A percentile compares a stretch with the other conserved stretches of the same genome.
phyloP scores from a whole-genome alignment of 2,888 invertebrate species.

The Muschampia plurimacula region DNA sequence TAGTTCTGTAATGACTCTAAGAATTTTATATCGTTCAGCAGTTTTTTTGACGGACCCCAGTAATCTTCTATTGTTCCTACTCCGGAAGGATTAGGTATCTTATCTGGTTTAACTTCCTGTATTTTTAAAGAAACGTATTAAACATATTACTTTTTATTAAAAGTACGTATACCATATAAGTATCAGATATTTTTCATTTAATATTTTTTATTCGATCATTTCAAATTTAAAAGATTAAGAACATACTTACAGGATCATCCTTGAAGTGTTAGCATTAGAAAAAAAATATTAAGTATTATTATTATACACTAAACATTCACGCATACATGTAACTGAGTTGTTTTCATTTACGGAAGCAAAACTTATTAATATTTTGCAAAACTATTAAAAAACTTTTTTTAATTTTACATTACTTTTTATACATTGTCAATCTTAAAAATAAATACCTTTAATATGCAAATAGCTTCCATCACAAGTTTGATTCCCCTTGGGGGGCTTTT shows the following conservation, averaged over 20 bases:
- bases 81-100: constrained; percentile 92
- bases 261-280: constrained; percentile 43
- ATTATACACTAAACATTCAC: neutral
- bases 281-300: too few relatives aligned
- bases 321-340: neutral
- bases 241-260: constrained; percentile 72
- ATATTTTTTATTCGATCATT: neutral
- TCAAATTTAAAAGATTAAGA: neutral
- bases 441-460: constrained; percentile 94
- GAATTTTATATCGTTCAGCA: constrained; percentile 96
- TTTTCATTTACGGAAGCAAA: neutral
- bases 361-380: too few relatives aligned
- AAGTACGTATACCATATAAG: neutral
- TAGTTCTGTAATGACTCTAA: constrained; percentile 94
- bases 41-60: constrained; percentile 96
- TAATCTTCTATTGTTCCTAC: constrained; percentile 95
- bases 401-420: too few relatives aligned
- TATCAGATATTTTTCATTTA: neutral
- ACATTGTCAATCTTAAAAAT: neutral
- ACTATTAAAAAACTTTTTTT: too few relatives aligned
- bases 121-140: neutral
- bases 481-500: constrained; percentile 97
- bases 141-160: too few relatives aligned
- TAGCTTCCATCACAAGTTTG: constrained; percentile 96
- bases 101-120: constrained; percentile 94